These are phyloP conservation scores for Tautogolabrus adspersus DNA, from an alignment of 2,113 vertebrate genomes.

Conservation along the genomic window DNA sequence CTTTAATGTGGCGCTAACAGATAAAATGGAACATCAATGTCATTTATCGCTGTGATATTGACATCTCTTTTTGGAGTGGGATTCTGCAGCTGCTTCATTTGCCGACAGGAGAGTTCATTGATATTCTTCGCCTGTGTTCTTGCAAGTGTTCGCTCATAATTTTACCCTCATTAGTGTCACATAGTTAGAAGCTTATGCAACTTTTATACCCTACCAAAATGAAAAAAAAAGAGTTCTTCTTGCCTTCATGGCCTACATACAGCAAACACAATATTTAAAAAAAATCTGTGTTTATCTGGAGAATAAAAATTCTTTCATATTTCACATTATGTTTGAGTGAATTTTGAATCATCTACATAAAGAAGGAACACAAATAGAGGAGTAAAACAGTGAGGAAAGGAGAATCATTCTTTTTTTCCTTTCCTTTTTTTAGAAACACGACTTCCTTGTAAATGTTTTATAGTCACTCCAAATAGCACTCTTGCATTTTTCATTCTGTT, in stretches of 20 bases:
- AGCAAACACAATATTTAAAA: slow-evolving; percentile 13
- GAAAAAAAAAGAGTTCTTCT: slow-evolving; percentile 1
- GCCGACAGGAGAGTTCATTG: background rate
- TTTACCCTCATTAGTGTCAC: slow-evolving; percentile 52
- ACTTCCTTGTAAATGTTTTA: slow-evolving; percentile 31
- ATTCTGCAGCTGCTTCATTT: slow-evolving; percentile 8
- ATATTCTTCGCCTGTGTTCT: slow-evolving; percentile 40
- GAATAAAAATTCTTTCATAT: background rate
- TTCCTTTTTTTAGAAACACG: background rate
- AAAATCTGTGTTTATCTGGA: background rate
- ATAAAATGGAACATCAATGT: background rate
- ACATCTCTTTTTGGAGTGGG: background rate
- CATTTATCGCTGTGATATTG: background rate
- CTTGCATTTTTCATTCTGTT: slow-evolving; percentile 53
- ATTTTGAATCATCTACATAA: background rate
- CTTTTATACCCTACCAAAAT: slow-evolving; percentile 34
- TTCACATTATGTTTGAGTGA: background rate
- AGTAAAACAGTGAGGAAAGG: background rate
- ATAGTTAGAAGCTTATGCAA: slow-evolving; percentile 39
- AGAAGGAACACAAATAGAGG: background rate
- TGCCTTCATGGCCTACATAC: slow-evolving; percentile 32
- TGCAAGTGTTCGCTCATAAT: slow-evolving; percentile 18
- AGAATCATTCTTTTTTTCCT: too few species aligned
- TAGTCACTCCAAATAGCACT: slow-evolving; percentile 31
- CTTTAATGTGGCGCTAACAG: background rate